phyloP scores from a whole-genome alignment of 2,888 invertebrate species.

The Parnassius smintheus region DNA sequence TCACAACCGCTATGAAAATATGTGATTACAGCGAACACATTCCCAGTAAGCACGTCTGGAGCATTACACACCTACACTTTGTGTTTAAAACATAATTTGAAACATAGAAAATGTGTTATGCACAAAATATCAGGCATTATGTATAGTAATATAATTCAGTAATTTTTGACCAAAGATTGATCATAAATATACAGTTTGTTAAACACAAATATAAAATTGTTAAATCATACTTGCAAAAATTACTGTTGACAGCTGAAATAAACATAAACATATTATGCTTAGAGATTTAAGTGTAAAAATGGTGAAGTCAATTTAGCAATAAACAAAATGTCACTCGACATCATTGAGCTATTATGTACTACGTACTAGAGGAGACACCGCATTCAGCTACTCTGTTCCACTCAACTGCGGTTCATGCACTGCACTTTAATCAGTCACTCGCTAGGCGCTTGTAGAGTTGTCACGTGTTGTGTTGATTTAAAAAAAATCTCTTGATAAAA shows the following conservation, averaged over 20 bases:
- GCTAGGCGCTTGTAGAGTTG: too few relatives aligned
- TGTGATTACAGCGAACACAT: constrained; percentile 12
- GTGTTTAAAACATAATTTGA: constrained; percentile 3
- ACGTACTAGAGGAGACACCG: too few relatives aligned
- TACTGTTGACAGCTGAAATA: background rate
- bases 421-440: too few relatives aligned
- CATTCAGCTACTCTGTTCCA: too few relatives aligned
- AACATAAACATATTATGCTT: background rate
- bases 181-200: background rate
- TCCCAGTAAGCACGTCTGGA: constrained; percentile 16
- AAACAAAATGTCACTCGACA: too few relatives aligned
- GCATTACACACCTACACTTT: background rate
- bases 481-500: too few relatives aligned
- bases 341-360: too few relatives aligned
- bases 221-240: constrained; percentile 1
- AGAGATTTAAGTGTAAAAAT: too few relatives aligned
- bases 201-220: background rate
- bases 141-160: background rate
- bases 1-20: constrained; percentile 7
- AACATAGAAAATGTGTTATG: constrained; percentile 12
- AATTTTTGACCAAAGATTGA: background rate
- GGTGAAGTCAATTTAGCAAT: too few relatives aligned
- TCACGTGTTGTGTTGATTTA: too few relatives aligned
- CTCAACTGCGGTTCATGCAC: too few relatives aligned
- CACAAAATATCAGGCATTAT: constrained; percentile 13